Percentiles rank a stretch among this genome's conserved stretches.
These are phyloP conservation scores for Actinemys pallida DNA, from an alignment of 2,113 vertebrate genomes.

Conservation along the genomic window DNA sequence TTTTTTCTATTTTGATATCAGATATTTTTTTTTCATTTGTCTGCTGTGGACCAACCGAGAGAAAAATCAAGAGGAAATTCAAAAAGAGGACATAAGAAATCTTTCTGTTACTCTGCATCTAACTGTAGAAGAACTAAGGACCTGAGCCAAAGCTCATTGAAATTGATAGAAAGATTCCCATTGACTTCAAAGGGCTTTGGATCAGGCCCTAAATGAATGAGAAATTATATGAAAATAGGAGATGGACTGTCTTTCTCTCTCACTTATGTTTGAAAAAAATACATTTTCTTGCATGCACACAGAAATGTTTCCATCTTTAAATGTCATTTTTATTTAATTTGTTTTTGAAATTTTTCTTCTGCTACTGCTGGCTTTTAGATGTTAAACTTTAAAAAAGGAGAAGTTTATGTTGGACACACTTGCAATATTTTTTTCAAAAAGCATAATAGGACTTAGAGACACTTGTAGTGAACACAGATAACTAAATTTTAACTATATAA, in stretches of 20 bases:
- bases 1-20: neutral
- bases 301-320: neutral
- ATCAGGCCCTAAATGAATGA: neutral
- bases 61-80: conserved; percentile 10
- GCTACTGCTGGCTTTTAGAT: neutral
- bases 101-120: conserved; percentile 44
- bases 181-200: neutral
- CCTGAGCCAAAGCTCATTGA: conserved; percentile 12
- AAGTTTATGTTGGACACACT: neutral
- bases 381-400: neutral
- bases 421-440: neutral
- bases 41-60: neutral
- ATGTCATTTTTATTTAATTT: neutral
- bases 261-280: neutral
- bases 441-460: neutral
- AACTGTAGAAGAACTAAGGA: conserved; percentile 20
- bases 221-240: neutral
- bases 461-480: neutral
- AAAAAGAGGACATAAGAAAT: conserved; percentile 28
- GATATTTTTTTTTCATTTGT: neutral
- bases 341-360: neutral
- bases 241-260: neutral
- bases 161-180: neutral
- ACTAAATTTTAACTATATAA: neutral
- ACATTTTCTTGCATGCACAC: neutral